Evolutionary conservation across 2,113 vertebrate species (phyloP), one percentile per base, ranked within the genome.

Genomic region (Heterocephalus glaber): DNA sequence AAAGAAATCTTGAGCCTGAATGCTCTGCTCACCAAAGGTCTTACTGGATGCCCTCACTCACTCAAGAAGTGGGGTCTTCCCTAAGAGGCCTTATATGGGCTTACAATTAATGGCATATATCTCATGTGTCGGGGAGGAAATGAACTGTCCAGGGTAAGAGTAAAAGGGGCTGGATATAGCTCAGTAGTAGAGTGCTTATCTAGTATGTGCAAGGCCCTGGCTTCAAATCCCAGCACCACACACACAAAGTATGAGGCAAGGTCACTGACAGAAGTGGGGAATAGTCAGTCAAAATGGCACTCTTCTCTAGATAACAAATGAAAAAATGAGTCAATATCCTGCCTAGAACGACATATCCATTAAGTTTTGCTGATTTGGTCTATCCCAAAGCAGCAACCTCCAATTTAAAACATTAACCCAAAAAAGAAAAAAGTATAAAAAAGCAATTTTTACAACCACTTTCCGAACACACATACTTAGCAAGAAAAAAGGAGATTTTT

Each of bases 321-420:
- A 84, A 90, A 35, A 96, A 92, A 94, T 86, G 70, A 77, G 38
- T 96, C 95, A 96, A 94, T 1, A 80, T 38, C 63, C 54, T 95
- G 28, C 61, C 68, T 86, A 80, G 4, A 96, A 85, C 96, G 77
- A 92, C 8, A 2, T 44, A 92, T 61, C 58, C 86, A 35, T 82
- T 13, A 96, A 96, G 56, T 89, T 83, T 93, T 61, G 63, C 28
- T 84, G 14, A 96, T 93, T 91, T 84, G 74, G 83, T 95, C 66
- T 92, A 93, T 94, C 44, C n/a, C n/a, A 95, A 60, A 86, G 87
- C 54, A 95, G 38, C 38, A 96, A 60, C n/a, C 65, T 35, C 16
- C 47, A 60, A 90, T 92, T 93, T 93, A 90, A 97, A 96, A 95
- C 49, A 86, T 2, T 95, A 82, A 22, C 70, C 85, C 85, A 91